phyloP scores from a whole-genome alignment of 2,113 vertebrate species.

The Camelus dromedarius region DNA sequence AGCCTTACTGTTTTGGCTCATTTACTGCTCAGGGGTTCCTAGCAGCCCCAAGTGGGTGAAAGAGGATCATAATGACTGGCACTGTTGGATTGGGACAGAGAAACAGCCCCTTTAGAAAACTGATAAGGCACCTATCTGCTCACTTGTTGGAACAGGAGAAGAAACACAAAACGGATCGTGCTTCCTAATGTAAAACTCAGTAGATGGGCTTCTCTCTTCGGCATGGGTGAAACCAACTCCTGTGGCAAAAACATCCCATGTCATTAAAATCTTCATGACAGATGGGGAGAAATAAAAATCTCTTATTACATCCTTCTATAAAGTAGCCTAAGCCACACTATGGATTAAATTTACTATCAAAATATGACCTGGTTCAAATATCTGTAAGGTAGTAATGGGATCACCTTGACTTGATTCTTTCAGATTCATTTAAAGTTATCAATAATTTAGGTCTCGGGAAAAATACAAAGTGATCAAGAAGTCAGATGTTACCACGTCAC shows the following conservation, averaged over 20 bases:
- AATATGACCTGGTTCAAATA: background rate
- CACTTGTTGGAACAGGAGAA: slow-evolving; percentile 4
- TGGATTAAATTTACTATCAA: background rate
- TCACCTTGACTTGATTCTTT: background rate
- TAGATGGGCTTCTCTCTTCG: background rate
- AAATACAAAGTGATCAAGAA: background rate
- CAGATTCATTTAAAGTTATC: background rate
- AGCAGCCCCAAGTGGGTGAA: background rate
- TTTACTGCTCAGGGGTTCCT: background rate
- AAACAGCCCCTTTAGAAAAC: background rate
- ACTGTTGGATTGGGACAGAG: background rate
- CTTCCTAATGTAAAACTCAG: background rate
- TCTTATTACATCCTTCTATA: background rate
- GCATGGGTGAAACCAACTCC: background rate
- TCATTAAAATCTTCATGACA: background rate
- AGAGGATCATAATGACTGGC: background rate
- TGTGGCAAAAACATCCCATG: background rate
- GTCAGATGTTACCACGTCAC: background rate
- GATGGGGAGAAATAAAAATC: slow-evolving; percentile 40
- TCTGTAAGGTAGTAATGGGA: background rate
- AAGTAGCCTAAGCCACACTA: background rate
- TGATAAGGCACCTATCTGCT: background rate
- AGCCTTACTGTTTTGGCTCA: background rate
- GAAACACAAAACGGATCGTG: background rate
- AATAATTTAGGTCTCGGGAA: background rate